Conservation (phyloP, 2,888 invertebrate genomes). For the Megaustenia siamemsis region DNA sequence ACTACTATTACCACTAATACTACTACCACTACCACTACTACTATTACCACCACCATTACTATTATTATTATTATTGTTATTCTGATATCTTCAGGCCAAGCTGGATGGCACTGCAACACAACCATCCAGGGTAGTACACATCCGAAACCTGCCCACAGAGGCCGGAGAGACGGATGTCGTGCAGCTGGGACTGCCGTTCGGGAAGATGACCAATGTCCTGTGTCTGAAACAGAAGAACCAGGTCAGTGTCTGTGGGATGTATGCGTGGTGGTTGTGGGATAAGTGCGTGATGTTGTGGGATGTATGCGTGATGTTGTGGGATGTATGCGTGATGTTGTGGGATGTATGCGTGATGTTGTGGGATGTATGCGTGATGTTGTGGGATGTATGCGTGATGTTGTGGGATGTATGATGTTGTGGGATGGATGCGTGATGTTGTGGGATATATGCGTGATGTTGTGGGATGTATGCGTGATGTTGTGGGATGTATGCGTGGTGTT, state of each 20-base stretch:
- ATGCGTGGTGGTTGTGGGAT: background rate
- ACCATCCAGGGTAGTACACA: constrained; percentile 96
- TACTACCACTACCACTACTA: constrained; percentile 36
- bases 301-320: no score
- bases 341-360: no score
- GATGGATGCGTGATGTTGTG: background rate
- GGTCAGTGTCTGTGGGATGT: constrained; percentile 66
- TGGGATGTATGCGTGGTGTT: no score
- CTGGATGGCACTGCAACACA: constrained; percentile 68
- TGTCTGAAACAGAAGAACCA: constrained; percentile 90
- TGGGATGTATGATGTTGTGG: background rate
- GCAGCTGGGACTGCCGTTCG: constrained; percentile 97
- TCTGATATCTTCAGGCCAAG: constrained; percentile 67
- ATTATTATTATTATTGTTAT: background rate
- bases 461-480: no score
- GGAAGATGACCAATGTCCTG: constrained; percentile 97
- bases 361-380: no score
- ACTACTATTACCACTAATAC: constrained; percentile 15
- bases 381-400: no score
- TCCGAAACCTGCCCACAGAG: constrained; percentile 98
- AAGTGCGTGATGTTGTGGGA: no score
- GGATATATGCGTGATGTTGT: background rate
- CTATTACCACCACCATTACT: constrained; percentile 18
- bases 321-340: no score
- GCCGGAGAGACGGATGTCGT: constrained; percentile 98